Conservation (phyloP, 1,140 invertebrate species). For the Ladona fulva region DNA sequence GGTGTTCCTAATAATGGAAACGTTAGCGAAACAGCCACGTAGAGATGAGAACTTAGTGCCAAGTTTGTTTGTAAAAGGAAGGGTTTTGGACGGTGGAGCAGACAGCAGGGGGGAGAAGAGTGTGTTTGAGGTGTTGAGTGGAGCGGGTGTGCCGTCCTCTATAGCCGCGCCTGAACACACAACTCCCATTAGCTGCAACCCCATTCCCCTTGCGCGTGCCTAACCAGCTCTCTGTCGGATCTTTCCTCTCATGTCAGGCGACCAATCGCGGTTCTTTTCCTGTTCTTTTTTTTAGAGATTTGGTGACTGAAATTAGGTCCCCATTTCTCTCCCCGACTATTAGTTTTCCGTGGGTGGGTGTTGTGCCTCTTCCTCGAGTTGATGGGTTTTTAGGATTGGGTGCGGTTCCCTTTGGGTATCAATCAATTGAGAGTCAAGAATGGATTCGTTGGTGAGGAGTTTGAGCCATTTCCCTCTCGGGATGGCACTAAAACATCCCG, state of each 20-base stretch:
- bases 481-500: too few relatives aligned
- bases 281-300: too few relatives aligned
- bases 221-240: background rate
- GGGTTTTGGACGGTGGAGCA: background rate
- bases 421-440: too few relatives aligned
- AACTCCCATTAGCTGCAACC: background rate
- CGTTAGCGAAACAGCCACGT: background rate
- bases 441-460: too few relatives aligned
- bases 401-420: too few relatives aligned
- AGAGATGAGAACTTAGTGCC: background rate
- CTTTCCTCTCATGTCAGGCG: background rate
- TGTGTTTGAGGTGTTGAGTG: conserved; percentile 4
- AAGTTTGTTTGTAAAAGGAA: background rate
- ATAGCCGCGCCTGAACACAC: background rate
- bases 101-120: background rate
- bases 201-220: background rate
- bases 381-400: too few relatives aligned
- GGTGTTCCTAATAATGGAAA: background rate
- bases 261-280: background rate
- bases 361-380: too few relatives aligned
- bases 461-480: too few relatives aligned
- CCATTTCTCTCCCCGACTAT: too few relatives aligned
- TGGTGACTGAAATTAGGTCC: too few relatives aligned
- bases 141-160: background rate
- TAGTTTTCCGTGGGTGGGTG: too few relatives aligned